Evolutionary conservation across 1,140 invertebrate species (phyloP), one percentile per base, ranked within the genome.

Genomic region (Scaptomyza hsui): DNA sequence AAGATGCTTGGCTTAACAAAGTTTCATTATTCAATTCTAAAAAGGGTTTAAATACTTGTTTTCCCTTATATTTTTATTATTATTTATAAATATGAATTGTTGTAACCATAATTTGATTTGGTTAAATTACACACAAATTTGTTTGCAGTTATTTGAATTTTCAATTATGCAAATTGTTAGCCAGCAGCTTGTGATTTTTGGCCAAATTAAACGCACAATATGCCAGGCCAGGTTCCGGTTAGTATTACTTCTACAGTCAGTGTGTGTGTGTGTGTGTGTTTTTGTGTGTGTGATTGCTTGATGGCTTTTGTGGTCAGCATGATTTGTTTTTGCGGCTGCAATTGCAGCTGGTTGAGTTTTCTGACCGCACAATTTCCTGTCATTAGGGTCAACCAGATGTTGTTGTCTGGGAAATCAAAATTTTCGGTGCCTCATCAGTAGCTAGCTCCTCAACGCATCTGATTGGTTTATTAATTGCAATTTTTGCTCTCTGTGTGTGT

Each of bases 361-460:
- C 44, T 80, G 81, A 81, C 81, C 80, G 68, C 83, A 89, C 83
- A 88, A 82, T 88, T 82, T 88, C 82, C 82, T 78, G 83, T 88
- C 83, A 88, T 88, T 88, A 88, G 83, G 82, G 82, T 78, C 75
- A 64, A 49, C 63, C 79, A 83, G 71, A 47, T 72, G 60, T 74
- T 72, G 60, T 74, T 69, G 47, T 68, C 21, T 41, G 45, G 41
- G 53, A 75, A 83, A 78, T 73, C 78, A 70, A 67, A 72, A 70
- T 68, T 37, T 29, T 37, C 68, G 48, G 67, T 21, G 19, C 19
- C 72, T 55, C 70, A 57, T 60, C 68, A 51, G 48, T 49, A n/a
- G 41, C 60, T 16, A 45, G 37, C 42, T 69, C 57, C 63, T 53
- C 26, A 7, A 18, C 12, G 49, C 47, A 39, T 44, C 63, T 57